Conservation (phyloP, 2,113 vertebrate species). For the Peromyscus maniculatus region DNA sequence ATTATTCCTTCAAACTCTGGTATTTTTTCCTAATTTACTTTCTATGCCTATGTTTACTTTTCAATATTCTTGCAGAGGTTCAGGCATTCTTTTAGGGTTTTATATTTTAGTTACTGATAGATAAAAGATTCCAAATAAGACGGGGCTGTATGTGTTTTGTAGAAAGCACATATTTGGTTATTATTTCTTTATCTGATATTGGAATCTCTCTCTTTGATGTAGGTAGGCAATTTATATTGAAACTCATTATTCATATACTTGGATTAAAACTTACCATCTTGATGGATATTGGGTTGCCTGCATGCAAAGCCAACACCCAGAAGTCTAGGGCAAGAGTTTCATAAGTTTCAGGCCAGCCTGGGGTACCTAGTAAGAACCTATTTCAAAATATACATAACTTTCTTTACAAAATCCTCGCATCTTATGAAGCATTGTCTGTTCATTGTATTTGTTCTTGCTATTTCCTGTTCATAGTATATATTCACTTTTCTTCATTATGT, state of each 20-base stretch:
- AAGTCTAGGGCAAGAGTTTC: not conserved
- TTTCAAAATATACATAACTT: not conserved
- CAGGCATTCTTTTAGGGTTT: not conserved
- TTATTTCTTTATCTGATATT: not conserved
- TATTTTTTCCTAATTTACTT: not conserved
- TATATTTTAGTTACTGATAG: constrained; percentile 45
- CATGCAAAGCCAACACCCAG: not conserved
- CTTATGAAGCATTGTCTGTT: not conserved
- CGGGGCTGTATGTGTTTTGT: not conserved
- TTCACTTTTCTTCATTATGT: not conserved
- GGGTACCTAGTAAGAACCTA: not conserved
- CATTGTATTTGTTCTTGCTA: constrained; percentile 16
- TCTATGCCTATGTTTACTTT: not conserved
- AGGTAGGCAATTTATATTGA: constrained; percentile 37
- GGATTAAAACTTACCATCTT: not conserved
- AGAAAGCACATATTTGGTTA: not conserved
- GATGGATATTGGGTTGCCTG: not conserved
- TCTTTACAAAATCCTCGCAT: not conserved
- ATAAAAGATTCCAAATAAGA: constrained; percentile 12
- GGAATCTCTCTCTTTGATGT: not conserved
- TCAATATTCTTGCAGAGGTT: not conserved
- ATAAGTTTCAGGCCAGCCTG: not conserved
- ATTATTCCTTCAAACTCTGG: not conserved
- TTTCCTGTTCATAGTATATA: not conserved
- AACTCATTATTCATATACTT: not conserved